Evolutionary conservation across 1,140 invertebrate species (phyloP).

Genomic region (Oryctes rhinoceros): DNA sequence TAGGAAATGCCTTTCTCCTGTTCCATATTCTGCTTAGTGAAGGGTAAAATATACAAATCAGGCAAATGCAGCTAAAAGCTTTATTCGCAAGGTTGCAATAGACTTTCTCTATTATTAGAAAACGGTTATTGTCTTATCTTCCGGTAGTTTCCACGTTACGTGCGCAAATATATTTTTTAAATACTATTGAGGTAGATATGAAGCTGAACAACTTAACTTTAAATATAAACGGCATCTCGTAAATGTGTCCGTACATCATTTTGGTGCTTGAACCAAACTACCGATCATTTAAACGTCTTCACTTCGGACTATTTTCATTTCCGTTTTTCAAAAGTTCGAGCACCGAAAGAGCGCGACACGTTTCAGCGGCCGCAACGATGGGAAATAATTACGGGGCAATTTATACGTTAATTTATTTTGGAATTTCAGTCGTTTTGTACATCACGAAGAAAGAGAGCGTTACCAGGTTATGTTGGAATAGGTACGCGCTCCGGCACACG

Average conservation of each 20-base stretch:
- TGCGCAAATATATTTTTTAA: too few species aligned
- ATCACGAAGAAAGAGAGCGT: background rate
- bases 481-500: background rate
- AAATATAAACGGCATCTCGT: conserved; percentile 30
- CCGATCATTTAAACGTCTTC: conserved; percentile 31
- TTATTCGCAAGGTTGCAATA: too few species aligned
- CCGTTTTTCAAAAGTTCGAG: conserved; percentile 6
- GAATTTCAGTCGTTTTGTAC: conserved; percentile 25
- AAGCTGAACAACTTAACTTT: background rate
- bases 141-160: too few species aligned
- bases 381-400: conserved; percentile 28
- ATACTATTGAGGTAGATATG: too few species aligned
- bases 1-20: too few species aligned
- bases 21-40: too few species aligned
- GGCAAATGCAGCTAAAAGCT: too few species aligned
- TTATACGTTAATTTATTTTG: conserved; percentile 37
- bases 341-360: background rate
- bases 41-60: too few species aligned
- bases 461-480: background rate
- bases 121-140: too few species aligned
- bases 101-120: too few species aligned
- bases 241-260: conserved; percentile 28
- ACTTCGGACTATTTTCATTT: conserved; percentile 26
- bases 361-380: conserved; percentile 4
- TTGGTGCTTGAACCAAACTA: background rate